phyloP scores from a whole-genome alignment of 2,797 vertebrate species.

The Crenichthys baileyi region DNA sequence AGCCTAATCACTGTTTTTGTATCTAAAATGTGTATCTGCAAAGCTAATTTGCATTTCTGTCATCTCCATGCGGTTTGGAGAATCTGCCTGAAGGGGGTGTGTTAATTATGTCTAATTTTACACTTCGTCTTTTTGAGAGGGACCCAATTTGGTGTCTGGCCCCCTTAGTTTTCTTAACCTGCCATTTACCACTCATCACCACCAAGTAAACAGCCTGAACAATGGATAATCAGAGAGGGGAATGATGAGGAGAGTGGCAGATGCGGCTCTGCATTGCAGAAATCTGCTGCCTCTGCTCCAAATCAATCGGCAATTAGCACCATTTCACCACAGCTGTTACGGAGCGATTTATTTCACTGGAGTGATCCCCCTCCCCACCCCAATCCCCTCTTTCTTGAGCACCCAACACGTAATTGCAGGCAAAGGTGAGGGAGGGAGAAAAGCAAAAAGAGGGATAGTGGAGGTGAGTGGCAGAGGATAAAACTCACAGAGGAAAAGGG shows the following conservation, averaged over 20 bases:
- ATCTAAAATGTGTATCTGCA: constrained; percentile 74
- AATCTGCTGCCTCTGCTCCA: constrained; percentile 80
- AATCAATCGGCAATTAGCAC: constrained; percentile 86
- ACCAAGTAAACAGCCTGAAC: constrained; percentile 83
- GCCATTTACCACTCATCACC: constrained; percentile 80
- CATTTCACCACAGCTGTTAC: constrained; percentile 85
- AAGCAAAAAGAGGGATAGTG: constrained; percentile 44
- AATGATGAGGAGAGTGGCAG: constrained; percentile 72
- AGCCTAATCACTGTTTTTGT: constrained; percentile 80
- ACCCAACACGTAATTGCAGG: constrained; percentile 74
- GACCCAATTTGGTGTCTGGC: constrained; percentile 78
- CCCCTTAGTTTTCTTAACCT: constrained; percentile 83
- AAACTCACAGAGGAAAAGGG: constrained; percentile 35
- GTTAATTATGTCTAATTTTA: constrained; percentile 80
- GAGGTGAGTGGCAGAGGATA: constrained; percentile 38
- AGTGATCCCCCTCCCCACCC: constrained; percentile 65
- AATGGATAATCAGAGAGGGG: constrained; percentile 83
- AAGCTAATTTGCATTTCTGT: constrained; percentile 77
- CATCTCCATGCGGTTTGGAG: constrained; percentile 66
- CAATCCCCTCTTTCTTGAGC: constrained; percentile 44
- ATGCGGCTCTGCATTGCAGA: constrained; percentile 75
- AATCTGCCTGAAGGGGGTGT: constrained; percentile 68
- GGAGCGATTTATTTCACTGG: constrained; percentile 78
- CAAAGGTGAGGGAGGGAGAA: constrained; percentile 28
- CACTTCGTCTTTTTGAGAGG: constrained; percentile 75